Evolutionary conservation across 2,797 vertebrate genomes (phyloP), one percentile per base, ranked within the genome.

Genomic region (Morus bassanus): DNA sequence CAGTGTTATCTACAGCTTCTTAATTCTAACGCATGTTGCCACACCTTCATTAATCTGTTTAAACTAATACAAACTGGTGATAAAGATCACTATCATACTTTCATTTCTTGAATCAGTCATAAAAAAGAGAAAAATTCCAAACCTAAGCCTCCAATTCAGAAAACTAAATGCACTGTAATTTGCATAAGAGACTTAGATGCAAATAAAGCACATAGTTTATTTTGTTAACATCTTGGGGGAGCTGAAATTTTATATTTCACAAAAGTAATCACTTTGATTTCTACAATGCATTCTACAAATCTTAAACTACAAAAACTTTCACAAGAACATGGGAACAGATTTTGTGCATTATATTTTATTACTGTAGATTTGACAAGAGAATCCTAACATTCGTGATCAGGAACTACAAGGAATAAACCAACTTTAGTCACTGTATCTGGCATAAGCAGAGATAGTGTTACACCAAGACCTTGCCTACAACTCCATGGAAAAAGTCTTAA

Each of bases 321-420:
- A n/a, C 85, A 95, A 41, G 90, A 84, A 60, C 92, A 77, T 92
- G 63, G 90, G 97, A 97, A 97, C 74, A 96, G 85, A 92, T 88
- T 97, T 95, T 93, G 92, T 73, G 53, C 77, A 77, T 93, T 92
- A 33, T 60, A 70, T 96, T 97, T 96, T 97, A 97, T 93, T 93
- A 91, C 31, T 72, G 39, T 61, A 74, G 46, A 50, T 43, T 79
- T 96, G 85, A 95, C 78, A 85, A 89, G 92, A 96, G 77, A 84
- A 91, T 68, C 43, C 61, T 45, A 91, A 89, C 67, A 51, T 94
- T 95, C 41, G 7, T 15, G 67, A 81, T 95, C 86, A 96, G 91
- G 94, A 97, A 94, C 78, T 95, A 74, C 91, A 93, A 87, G 85
- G 95, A 97, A 94, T 89, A 94, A 96, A 85, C 59, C 83, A 90